phyloP scores from a whole-genome alignment of 2,113 vertebrate genomes.

The Astur gentilis region DNA sequence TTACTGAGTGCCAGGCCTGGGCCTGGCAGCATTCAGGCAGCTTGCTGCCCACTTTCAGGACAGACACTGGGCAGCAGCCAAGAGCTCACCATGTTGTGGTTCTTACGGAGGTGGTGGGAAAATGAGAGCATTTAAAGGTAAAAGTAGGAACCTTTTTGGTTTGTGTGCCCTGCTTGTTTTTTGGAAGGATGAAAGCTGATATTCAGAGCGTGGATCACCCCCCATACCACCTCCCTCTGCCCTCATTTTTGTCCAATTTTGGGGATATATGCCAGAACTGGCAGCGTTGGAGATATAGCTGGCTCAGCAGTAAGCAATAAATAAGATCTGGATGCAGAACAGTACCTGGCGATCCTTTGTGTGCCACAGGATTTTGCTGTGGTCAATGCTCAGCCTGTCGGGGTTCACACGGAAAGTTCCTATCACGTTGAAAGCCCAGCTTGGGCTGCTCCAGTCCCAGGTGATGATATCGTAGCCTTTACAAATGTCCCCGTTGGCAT shows the following conservation, averaged over 20 bases:
- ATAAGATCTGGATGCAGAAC: background rate
- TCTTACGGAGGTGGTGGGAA: background rate
- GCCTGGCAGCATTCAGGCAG: background rate
- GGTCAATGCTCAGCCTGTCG: constrained; percentile 62
- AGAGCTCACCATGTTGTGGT: background rate
- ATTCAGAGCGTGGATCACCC: rapidly evolving
- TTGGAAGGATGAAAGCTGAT: background rate
- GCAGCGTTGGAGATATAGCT: rapidly evolving
- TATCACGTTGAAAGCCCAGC: constrained; percentile 47
- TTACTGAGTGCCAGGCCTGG: rapidly evolving
- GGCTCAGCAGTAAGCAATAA: background rate
- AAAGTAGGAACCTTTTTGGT: background rate
- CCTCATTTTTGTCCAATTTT: background rate
- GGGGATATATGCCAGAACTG: background rate
- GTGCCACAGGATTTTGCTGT: constrained; percentile 71
- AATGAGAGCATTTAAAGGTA: background rate
- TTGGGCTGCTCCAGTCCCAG: constrained; percentile 70
- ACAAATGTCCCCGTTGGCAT: constrained; percentile 68
- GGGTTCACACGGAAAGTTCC: constrained; percentile 70
- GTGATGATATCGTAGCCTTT: constrained; percentile 71
- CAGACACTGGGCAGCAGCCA: background rate
- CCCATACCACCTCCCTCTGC: rapidly evolving
- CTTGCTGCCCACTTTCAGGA: background rate
- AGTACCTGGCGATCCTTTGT: constrained; percentile 43
- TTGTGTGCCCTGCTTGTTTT: background rate